A percentile compares a stretch with the other conserved stretches of the same genome.
Conservation (phyloP, 2,888 invertebrate genomes). For the Hypolimnas misippus region DNA sequence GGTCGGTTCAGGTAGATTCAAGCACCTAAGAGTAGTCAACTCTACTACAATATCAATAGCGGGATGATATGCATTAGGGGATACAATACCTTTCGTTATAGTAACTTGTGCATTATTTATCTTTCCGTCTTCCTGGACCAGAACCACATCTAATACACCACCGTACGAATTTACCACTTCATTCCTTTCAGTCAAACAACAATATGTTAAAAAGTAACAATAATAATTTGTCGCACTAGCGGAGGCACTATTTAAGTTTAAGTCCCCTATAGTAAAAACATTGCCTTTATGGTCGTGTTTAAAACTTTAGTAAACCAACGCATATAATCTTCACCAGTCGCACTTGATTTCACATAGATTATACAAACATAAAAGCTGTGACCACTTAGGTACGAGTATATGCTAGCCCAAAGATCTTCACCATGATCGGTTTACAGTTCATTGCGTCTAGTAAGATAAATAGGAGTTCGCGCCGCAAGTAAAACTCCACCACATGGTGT, state of each 20-base stretch:
- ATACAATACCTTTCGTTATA: background rate
- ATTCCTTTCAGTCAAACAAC: constrained; percentile 26
- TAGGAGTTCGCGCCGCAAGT: constrained; percentile 22
- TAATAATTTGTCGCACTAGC: constrained; percentile 23
- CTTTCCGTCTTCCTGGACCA: too few species aligned
- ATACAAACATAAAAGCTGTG: constrained; percentile 26
- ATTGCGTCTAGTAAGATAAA: constrained; percentile 20
- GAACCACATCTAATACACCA: too few species aligned
- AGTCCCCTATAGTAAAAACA: constrained; percentile 8
- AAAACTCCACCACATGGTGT: too few species aligned
- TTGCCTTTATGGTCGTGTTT: constrained; percentile 18
- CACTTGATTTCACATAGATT: constrained; percentile 35
- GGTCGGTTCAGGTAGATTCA: background rate
- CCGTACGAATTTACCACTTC: too few species aligned
- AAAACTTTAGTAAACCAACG: constrained; percentile 34
- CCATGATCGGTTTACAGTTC: constrained; percentile 33
- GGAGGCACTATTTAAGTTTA: constrained; percentile 30
- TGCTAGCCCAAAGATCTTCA: constrained; percentile 36
- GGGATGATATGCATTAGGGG: background rate
- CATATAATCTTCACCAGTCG: too few species aligned
- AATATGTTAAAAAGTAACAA: constrained; percentile 29
- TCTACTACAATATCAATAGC: background rate
- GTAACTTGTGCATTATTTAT: background rate
- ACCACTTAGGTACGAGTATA: background rate
- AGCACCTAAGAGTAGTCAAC: background rate